Conservation (phyloP, 2,113 vertebrate species). For the Ia io region DNA sequence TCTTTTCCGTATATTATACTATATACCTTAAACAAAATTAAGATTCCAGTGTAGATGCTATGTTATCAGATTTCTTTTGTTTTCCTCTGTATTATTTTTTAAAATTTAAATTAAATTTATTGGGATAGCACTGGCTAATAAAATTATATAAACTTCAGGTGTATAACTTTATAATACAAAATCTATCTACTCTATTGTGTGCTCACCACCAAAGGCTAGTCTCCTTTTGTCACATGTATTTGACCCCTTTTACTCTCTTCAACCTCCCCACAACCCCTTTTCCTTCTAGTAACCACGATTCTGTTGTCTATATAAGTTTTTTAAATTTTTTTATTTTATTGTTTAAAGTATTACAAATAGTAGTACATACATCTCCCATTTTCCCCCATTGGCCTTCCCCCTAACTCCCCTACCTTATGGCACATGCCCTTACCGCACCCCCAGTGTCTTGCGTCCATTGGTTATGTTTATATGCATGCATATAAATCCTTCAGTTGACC, state of each 20-base stretch:
- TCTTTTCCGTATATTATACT: not conserved
- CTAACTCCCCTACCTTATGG: too few relatives aligned
- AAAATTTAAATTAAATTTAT: not conserved
- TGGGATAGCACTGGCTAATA: not conserved
- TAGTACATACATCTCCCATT: too few relatives aligned
- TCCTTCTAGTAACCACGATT: not conserved
- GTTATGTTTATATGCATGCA: too few relatives aligned
- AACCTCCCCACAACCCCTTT: not conserved
- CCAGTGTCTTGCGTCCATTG: too few relatives aligned
- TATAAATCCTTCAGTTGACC: too few relatives aligned
- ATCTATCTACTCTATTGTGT: not conserved
- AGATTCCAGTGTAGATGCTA: not conserved
- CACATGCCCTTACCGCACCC: too few relatives aligned
- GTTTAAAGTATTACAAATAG: too few relatives aligned
- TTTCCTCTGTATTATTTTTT: not conserved
- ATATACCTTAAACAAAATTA: not conserved
- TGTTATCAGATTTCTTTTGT: not conserved
- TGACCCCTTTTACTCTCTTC: not conserved
- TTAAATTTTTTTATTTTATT: too few relatives aligned
- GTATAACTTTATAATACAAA: not conserved
- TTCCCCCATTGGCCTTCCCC: too few relatives aligned
- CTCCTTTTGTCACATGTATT: not conserved
- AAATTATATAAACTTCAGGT: not conserved
- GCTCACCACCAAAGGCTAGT: not conserved
- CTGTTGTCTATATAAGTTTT: not conserved